Evolutionary conservation across 2,113 vertebrate genomes (phyloP).

Genomic region (Catharus fuscescens): DNA sequence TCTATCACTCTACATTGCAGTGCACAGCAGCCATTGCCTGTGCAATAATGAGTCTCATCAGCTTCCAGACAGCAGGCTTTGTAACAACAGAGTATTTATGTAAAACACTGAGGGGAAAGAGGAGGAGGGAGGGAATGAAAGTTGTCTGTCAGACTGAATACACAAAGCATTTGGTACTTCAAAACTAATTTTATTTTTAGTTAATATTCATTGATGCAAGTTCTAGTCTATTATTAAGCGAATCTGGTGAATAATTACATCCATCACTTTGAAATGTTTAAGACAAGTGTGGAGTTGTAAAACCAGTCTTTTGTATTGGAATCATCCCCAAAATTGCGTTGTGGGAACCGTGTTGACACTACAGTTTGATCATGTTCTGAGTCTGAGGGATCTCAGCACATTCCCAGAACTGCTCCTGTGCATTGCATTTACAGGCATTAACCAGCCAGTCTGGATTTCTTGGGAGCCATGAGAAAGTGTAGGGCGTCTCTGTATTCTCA

Average conservation of each 20-base stretch:
- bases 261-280: conserved; percentile 10
- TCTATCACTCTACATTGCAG: not conserved
- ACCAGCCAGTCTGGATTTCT: not conserved
- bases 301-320: not conserved
- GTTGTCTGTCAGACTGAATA: conserved; percentile 30
- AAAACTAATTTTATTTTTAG: conserved; percentile 47
- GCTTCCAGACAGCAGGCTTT: conserved; percentile 47
- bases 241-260: conserved; percentile 8
- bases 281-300: conserved; percentile 21
- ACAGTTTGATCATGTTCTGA: not conserved
- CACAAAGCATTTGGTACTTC: conserved; percentile 32
- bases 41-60: conserved; percentile 25
- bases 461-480: not conserved
- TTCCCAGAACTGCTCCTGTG: not conserved
- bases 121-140: not conserved
- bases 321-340: not conserved
- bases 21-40: not conserved
- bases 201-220: conserved; percentile 36
- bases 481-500: not conserved
- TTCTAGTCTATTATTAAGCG: conserved; percentile 22
- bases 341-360: not conserved
- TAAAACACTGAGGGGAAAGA: conserved; percentile 34
- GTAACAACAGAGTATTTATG: conserved; percentile 59
- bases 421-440: not conserved
- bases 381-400: not conserved